Conservation (phyloP, 2,888 invertebrate species). For the Argyra leucocephala region DNA sequence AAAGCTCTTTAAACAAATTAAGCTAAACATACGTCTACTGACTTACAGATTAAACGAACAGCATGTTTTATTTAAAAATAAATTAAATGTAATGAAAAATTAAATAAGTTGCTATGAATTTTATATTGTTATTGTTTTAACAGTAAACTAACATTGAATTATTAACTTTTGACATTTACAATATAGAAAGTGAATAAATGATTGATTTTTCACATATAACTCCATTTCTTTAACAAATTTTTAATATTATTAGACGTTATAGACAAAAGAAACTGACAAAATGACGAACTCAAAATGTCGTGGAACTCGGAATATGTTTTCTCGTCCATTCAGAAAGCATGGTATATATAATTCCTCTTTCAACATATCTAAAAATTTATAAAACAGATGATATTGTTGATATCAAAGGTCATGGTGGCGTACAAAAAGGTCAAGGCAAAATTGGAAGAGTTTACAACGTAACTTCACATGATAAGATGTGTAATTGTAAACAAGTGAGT, state of each 20-base stretch:
- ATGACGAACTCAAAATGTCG: conserved; percentile 99
- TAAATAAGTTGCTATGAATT: too few species aligned
- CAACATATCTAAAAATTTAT: conserved; percentile 96
- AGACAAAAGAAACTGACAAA: conserved; percentile 33
- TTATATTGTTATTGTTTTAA: too few species aligned
- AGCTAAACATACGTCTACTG: too few species aligned
- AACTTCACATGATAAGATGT: conserved; percentile 91
- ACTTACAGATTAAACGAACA: too few species aligned
- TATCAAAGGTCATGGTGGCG: conserved; percentile 97
- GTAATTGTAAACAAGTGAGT: conserved; percentile 98
- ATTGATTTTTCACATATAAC: too few species aligned
- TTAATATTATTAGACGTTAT: background rate
- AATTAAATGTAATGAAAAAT: too few species aligned
- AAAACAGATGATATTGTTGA: conserved; percentile 98
- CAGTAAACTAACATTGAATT: too few species aligned
- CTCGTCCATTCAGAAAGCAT: conserved; percentile 87
- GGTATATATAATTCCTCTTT: conserved; percentile 91
- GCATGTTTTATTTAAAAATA: too few species aligned
- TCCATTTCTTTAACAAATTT: too few species aligned
- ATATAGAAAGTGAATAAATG: too few species aligned
- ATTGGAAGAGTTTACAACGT: conserved; percentile 98
- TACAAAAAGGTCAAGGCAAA: conserved; percentile 99
- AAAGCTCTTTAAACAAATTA: too few species aligned
- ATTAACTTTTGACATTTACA: too few species aligned
- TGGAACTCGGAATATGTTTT: conserved; percentile 97